phyloP scores from a whole-genome alignment of 2,113 vertebrate genomes.

The Mobula birostris region DNA sequence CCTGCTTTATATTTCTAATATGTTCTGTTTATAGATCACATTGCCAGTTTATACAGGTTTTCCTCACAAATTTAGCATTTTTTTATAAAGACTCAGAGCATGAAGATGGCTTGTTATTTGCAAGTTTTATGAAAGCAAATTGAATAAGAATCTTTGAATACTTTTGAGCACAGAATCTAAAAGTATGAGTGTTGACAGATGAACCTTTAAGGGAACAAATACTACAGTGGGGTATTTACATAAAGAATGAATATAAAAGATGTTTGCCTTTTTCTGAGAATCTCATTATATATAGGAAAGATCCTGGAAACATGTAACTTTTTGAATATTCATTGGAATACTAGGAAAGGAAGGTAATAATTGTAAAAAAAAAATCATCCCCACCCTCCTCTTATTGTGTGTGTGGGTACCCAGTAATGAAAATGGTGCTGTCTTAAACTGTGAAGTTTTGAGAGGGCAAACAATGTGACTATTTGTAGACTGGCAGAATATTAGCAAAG shows the following conservation, averaged over 20 bases:
- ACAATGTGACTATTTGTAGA: background rate
- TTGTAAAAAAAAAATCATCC: background rate
- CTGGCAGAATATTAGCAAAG: background rate
- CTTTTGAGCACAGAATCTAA: background rate
- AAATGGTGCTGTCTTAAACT: background rate
- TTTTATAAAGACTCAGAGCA: too few species aligned
- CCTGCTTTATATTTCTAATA: too few species aligned
- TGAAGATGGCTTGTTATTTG: too few species aligned
- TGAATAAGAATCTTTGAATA: too few species aligned
- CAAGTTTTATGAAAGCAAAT: too few species aligned
- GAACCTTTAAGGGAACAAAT: background rate
- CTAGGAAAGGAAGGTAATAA: background rate
- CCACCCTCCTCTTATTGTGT: too few species aligned
- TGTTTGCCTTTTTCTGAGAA: background rate
- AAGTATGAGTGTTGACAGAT: background rate
- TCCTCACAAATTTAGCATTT: too few species aligned
- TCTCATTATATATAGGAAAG: background rate
- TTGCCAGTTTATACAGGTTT: too few species aligned
- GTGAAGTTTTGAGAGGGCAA: background rate
- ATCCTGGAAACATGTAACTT: background rate
- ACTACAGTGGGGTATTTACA: background rate
- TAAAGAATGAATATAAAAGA: background rate
- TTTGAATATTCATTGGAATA: slow-evolving; percentile 7
- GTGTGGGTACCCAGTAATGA: too few species aligned
- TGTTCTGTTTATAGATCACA: too few species aligned